These are phyloP conservation scores for Magallana angulata DNA, from an alignment of 1,140 invertebrate genomes.

Conservation along the genomic window DNA sequence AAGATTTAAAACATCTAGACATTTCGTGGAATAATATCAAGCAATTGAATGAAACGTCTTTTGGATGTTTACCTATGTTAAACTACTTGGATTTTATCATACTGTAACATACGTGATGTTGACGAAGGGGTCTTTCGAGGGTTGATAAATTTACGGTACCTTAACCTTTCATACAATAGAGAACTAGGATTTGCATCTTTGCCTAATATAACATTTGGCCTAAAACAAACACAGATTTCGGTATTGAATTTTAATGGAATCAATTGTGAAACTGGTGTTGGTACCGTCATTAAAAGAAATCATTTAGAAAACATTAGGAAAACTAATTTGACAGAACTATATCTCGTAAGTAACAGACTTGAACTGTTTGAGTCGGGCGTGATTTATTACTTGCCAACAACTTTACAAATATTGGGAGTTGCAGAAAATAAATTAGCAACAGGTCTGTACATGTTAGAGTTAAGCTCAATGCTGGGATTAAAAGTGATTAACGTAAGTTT, in stretches of 20 bases:
- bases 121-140: background rate
- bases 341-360: background rate
- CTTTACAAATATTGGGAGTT: background rate
- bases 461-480: background rate
- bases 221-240: background rate
- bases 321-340: background rate
- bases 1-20: background rate
- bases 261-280: background rate
- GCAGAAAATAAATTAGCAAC: background rate
- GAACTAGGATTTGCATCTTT: background rate
- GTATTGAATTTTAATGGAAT: background rate
- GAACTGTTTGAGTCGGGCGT: background rate
- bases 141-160: background rate
- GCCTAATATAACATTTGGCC: too few relatives aligned
- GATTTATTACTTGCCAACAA: background rate
- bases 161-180: background rate
- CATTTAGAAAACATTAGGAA: background rate
- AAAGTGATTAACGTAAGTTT: background rate
- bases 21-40: background rate
- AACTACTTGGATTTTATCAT: background rate
- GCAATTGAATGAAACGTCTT: background rate
- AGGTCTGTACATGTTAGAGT: background rate
- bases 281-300: background rate
- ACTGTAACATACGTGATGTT: background rate
- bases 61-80: background rate